phyloP scores from a whole-genome alignment of 2,888 invertebrate genomes.

The Prosopocoilus inquinatus region DNA sequence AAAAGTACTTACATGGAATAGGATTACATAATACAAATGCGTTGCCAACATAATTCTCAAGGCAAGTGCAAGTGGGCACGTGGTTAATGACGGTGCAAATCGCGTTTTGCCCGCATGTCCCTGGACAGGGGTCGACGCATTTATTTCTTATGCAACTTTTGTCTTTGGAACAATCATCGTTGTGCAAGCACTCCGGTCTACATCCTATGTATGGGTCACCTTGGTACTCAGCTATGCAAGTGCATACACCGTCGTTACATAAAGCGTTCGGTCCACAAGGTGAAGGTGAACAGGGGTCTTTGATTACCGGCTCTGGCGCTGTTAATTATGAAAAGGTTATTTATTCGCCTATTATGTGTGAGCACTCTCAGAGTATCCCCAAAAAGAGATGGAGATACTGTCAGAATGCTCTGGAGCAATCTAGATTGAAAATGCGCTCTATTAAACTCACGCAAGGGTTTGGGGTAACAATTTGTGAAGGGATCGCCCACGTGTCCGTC shows the following conservation, averaged over 20 bases:
- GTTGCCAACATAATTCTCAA: slow-evolving; percentile 68
- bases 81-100: slow-evolving; percentile 73
- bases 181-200: slow-evolving; percentile 72
- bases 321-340: neutral
- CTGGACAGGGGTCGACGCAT: slow-evolving; percentile 71
- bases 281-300: slow-evolving; percentile 62
- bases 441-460: slow-evolving; percentile 38
- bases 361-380: no score
- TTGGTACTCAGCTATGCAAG: slow-evolving; percentile 65
- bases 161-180: slow-evolving; percentile 68
- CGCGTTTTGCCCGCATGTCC: slow-evolving; percentile 74
- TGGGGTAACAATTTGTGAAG: slow-evolving; percentile 50
- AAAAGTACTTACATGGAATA: slow-evolving; percentile 52
- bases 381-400: no score
- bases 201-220: slow-evolving; percentile 71
- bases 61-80: slow-evolving; percentile 74
- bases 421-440: no score
- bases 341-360: no score
- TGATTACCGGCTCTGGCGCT: slow-evolving; percentile 32
- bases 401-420: no score
- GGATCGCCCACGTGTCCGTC: slow-evolving; percentile 72
- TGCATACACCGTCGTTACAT: slow-evolving; percentile 66
- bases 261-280: slow-evolving; percentile 65
- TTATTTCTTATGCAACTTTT: slow-evolving; percentile 69
- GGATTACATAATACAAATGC: slow-evolving; percentile 67